Evolutionary conservation across 2,113 vertebrate genomes (phyloP).

Genomic region (Gracilinanus agilis): DNA sequence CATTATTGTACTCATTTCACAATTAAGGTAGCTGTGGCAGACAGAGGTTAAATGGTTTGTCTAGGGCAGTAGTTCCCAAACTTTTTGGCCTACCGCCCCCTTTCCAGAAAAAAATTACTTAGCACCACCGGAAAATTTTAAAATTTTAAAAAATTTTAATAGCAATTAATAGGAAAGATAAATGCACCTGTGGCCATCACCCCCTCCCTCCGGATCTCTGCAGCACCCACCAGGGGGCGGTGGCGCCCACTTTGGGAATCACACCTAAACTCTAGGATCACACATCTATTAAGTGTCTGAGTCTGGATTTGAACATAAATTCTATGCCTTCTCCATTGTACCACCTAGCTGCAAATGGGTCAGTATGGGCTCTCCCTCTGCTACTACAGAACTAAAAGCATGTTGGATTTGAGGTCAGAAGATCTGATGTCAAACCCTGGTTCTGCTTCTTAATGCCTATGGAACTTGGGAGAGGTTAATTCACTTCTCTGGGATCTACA

Average conservation of each 20-base stretch:
- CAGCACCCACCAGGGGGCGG: too few relatives aligned
- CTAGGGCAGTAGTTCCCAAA: too few relatives aligned
- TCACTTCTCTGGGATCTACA: not conserved
- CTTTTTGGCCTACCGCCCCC: too few relatives aligned
- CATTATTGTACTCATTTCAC: not conserved
- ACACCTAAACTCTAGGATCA: too few relatives aligned
- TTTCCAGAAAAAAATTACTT: too few relatives aligned
- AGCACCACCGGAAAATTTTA: too few relatives aligned
- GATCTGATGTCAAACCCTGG: not conserved
- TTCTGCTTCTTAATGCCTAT: not conserved
- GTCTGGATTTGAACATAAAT: not conserved
- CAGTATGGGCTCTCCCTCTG: not conserved
- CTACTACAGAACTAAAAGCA: not conserved
- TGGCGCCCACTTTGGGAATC: too few relatives aligned
- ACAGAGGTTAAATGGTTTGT: not conserved
- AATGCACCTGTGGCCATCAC: too few relatives aligned
- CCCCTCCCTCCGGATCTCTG: too few relatives aligned
- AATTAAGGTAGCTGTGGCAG: too few relatives aligned
- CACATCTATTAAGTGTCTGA: not conserved
- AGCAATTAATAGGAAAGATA: too few relatives aligned
- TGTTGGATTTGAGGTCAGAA: not conserved
- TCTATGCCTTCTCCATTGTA: not conserved
- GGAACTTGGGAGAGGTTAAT: not conserved
- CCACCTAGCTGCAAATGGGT: not conserved
- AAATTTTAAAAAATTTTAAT: too few relatives aligned